Evolutionary conservation across 2,113 vertebrate species (phyloP).

Genomic region (Microcebus lehilahytsara): DNA sequence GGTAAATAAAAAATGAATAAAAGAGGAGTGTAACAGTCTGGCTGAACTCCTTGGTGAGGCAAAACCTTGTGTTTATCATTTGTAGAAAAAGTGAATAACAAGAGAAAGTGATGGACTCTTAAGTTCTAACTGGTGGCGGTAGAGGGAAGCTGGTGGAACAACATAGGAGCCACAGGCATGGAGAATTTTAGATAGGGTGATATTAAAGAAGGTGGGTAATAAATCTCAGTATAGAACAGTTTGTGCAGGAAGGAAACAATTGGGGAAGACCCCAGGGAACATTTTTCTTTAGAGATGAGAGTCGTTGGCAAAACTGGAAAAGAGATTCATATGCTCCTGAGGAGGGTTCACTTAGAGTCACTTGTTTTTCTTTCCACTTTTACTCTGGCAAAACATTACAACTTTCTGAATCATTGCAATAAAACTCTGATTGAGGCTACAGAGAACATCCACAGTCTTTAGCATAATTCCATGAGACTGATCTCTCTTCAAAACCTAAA

Average conservation of each 20-base stretch:
- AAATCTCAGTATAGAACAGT: not conserved
- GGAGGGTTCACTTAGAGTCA: not conserved
- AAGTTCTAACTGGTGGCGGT: not conserved
- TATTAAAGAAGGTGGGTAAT: not conserved
- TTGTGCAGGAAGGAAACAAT: not conserved
- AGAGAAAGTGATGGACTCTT: not conserved
- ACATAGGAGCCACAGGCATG: not conserved
- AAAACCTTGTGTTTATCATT: not conserved
- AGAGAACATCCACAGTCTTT: not conserved
- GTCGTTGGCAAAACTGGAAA: not conserved
- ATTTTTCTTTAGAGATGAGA: not conserved
- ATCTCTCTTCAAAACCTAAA: not conserved
- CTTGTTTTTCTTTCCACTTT: not conserved
- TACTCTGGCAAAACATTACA: not conserved
- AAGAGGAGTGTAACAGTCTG: not conserved
- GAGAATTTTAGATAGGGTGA: not conserved
- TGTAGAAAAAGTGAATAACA: not conserved
- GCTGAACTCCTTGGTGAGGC: not conserved
- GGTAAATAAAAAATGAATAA: accelerated
- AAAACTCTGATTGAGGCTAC: not conserved
- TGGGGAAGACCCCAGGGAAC: not conserved
- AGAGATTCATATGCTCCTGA: not conserved
- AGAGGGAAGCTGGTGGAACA: not conserved
- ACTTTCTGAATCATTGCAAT: not conserved
- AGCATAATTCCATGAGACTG: not conserved